Base-by-base conservation (phyloP, 2,888 invertebrate genomes). In the Octodonta nipae region DNA sequence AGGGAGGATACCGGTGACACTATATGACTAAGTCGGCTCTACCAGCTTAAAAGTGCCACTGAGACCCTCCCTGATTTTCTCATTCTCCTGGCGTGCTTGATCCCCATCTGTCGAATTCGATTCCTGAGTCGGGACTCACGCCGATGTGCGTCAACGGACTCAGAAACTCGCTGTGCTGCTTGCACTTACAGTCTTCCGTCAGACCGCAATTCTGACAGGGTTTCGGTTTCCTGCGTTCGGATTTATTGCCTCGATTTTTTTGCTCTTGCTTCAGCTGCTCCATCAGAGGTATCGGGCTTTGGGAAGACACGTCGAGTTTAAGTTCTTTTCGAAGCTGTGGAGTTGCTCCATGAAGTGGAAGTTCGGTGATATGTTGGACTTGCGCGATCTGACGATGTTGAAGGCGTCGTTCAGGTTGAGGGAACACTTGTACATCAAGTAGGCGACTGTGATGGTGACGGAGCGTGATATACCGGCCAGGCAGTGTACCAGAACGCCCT, bases 281-380 rank as follows among this genome's bases (percentile, higher is more conserved):
- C 43, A 55, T 46, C 4, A 56, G 36, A 30, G 47, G 39, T 28
- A 40, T 33, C 24, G 58, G 56, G 36, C 51, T 51, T 44, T 51
- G 51, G 35, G 54, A 60, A 63, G 62, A 68, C 64, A 53, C 52
- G 47, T 52, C 52, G 33, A 57, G 45, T 40, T 56, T 58, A 28
- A 79, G 70, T 64, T 88, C 83, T 28, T 78, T 65, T 93, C 92
- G 66, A 88, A 92, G 52, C 83, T 84, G 65, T 86, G 77, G 56
- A 95, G 72, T 64, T 95, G 93, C 41, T 91, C 83, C 91, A 95
- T 89, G 66, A 95, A 95, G 67, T 92, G 91, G 70, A 95, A 93
- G 70, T 95, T 95, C 43, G 95, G 93, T 41, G 91, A 88, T 51
- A 95, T 87, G 68, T 92, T 89, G 27, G 89, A 81, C 65, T 95